These are phyloP conservation scores for Gerris buenoi DNA, from an alignment of 1,140 invertebrate genomes.

Conservation along the genomic window DNA sequence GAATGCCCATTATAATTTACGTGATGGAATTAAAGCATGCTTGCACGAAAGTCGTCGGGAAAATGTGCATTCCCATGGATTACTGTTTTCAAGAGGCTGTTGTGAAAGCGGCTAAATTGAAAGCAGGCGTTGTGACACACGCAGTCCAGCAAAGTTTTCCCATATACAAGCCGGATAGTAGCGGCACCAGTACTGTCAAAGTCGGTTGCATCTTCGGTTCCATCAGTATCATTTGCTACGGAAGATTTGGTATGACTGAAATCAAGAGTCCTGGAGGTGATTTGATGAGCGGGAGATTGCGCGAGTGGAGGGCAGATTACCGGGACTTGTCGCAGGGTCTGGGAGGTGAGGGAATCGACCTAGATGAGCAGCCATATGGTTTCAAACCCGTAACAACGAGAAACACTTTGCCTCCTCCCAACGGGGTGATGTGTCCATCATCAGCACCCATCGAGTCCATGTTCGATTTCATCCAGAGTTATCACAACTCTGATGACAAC, in stretches of 20 bases:
- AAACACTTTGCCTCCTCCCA: not conserved
- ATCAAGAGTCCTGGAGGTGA: not conserved
- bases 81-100: not conserved
- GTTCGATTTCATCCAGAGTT: not conserved
- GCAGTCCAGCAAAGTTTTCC: not conserved
- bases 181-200: too few relatives aligned
- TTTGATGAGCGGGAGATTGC: not conserved
- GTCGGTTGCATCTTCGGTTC: not conserved
- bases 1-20: not conserved
- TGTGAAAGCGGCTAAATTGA: not conserved
- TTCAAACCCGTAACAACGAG: not conserved
- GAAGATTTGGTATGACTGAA: not conserved
- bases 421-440: not conserved
- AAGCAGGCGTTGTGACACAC: not conserved
- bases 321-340: conserved; percentile 39
- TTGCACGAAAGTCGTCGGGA: not conserved
- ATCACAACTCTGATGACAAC: not conserved
- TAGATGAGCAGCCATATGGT: conserved; percentile 36
- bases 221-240: not conserved
- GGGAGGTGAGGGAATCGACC: conserved; percentile 43
- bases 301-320: not conserved
- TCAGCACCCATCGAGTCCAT: not conserved
- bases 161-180: not conserved
- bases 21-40: not conserved
- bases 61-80: not conserved